A percentile compares a stretch with the other conserved stretches of the same genome.
Evolutionary conservation across 37 sponge, comb jelly and placozoan species (phyloP).

Genomic region (Cladorhizidae sp.): DNA sequence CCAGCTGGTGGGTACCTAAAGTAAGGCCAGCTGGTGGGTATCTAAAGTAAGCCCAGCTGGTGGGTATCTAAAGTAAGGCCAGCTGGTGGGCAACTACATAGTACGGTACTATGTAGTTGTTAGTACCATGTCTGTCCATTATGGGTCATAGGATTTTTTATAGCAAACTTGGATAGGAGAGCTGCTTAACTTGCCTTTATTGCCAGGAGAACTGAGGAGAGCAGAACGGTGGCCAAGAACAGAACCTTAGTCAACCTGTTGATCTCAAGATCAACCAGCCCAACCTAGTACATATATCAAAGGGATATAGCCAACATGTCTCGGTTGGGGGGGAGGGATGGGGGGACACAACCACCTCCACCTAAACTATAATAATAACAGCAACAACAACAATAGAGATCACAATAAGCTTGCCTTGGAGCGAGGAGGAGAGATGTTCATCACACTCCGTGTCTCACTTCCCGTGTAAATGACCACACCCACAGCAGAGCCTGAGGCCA

Average conservation of each 20-base stretch:
- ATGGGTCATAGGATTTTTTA: too few relatives aligned
- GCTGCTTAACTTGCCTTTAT: conserved; percentile 54
- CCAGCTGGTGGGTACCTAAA: too few relatives aligned
- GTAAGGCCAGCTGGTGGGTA: too few relatives aligned
- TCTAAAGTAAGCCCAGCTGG: too few relatives aligned
- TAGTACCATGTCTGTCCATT: too few relatives aligned
- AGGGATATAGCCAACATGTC: too few relatives aligned
- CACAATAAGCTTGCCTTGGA: conserved; percentile 66
- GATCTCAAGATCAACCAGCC: conserved; percentile 88
- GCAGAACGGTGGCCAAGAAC: conserved; percentile 71
- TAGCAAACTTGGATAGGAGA: too few relatives aligned
- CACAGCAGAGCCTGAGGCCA: conserved; percentile 87
- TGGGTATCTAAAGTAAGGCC: too few relatives aligned
- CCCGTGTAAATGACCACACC: conserved; percentile 94
- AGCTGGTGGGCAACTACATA: too few relatives aligned
- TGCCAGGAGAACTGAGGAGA: conserved; percentile 64
- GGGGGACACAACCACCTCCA: too few relatives aligned
- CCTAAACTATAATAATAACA: neutral
- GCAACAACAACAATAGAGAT: neutral
- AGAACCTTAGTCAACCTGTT: conserved; percentile 92
- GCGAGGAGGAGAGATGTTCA: conserved; percentile 80
- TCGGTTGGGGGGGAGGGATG: neutral
- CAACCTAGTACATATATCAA: conserved; percentile 71
- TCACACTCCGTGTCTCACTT: conserved; percentile 80
- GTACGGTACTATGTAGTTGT: too few relatives aligned